These are phyloP conservation scores for Pelobates fuscus DNA, from an alignment of 2,113 vertebrate genomes.

Conservation along the genomic window DNA sequence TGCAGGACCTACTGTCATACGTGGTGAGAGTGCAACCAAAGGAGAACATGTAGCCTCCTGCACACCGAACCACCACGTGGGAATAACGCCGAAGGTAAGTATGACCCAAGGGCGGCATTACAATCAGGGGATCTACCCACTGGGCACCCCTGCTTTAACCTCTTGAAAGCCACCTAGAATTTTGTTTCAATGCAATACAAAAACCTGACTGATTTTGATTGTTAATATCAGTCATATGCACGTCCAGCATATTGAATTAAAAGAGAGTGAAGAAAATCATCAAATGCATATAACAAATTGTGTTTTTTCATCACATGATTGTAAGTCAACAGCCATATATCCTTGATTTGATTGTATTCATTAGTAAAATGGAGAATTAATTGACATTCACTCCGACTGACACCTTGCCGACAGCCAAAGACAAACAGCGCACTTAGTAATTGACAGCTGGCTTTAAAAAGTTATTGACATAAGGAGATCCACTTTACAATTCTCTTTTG, in stretches of 20 bases:
- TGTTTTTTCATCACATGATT: slow-evolving; percentile 3
- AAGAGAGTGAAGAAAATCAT: neutral
- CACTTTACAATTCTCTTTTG: neutral
- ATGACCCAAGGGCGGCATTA: too few species aligned
- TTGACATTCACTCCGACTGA: slow-evolving; percentile 24
- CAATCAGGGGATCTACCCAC: too few species aligned
- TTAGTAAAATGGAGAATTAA: slow-evolving; percentile 32
- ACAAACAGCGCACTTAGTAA: neutral
- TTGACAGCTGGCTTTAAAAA: slow-evolving; percentile 44
- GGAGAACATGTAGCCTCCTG: too few species aligned
- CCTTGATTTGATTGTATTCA: slow-evolving; percentile 16
- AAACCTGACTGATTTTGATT: too few species aligned
- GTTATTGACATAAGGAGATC: slow-evolving; percentile 10
- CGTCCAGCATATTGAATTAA: slow-evolving; percentile 1
- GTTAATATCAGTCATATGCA: neutral
- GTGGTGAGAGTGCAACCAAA: too few species aligned
- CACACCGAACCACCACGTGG: too few species aligned
- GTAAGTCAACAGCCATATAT: slow-evolving; percentile 22
- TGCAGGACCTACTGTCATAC: too few species aligned
- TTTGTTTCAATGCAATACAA: too few species aligned
- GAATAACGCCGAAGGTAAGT: too few species aligned
- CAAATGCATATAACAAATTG: slow-evolving; percentile 1
- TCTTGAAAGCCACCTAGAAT: too few species aligned
- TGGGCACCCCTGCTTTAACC: too few species aligned
- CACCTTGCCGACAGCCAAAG: slow-evolving; percentile 17